These are phyloP conservation scores for Pelmatolapia mariae DNA, from an alignment of 2,113 vertebrate genomes.

Conservation along the genomic window DNA sequence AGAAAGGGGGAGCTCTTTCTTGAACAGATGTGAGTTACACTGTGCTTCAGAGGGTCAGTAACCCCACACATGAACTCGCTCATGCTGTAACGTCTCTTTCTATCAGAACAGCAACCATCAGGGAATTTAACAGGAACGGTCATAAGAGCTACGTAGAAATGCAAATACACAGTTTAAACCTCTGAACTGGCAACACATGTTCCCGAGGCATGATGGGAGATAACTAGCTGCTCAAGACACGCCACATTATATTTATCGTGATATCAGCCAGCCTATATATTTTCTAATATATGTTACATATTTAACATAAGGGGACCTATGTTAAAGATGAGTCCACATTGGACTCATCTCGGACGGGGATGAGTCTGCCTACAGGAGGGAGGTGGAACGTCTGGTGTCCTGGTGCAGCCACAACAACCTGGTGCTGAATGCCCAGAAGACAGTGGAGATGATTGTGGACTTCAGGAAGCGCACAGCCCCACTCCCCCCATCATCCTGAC, in stretches of 20 bases:
- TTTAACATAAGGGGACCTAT: not conserved
- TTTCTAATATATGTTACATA: not conserved
- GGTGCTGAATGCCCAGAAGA: too few species aligned
- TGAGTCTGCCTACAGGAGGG: too few species aligned
- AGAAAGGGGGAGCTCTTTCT: not conserved
- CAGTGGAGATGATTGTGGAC: too few species aligned
- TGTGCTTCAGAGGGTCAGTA: not conserved
- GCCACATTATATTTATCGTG: not conserved
- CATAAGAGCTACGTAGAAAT: not conserved
- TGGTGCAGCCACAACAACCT: too few species aligned
- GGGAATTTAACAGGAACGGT: not conserved
- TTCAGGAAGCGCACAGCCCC: too few species aligned
- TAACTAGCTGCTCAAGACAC: not conserved
- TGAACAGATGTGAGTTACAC: not conserved
- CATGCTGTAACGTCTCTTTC: not conserved
- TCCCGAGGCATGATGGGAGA: not conserved
- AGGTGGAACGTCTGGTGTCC: too few species aligned
- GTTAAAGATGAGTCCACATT: too few species aligned
- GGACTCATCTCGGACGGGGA: too few species aligned
- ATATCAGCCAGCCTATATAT: not conserved
- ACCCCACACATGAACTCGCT: not conserved
- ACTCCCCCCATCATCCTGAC: too few species aligned
- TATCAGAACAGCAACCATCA: not conserved
- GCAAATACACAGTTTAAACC: not conserved
- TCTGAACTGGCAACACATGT: not conserved